These are phyloP conservation scores for Zele albiditarsus DNA, from an alignment of 2,888 invertebrate genomes.

Conservation along the genomic window DNA sequence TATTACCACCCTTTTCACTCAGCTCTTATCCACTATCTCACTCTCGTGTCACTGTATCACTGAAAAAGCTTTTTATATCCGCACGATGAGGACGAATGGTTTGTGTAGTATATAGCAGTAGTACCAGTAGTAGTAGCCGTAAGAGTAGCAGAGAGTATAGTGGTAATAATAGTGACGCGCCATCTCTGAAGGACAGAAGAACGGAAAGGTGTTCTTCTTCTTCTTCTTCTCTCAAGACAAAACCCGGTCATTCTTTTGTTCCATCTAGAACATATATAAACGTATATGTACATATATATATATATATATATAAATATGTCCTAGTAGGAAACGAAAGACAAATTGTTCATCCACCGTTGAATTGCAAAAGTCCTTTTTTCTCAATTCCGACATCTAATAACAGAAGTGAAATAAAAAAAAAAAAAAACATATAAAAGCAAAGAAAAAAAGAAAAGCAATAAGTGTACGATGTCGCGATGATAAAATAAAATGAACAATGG, in stretches of 20 bases:
- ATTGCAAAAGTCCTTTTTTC: constrained; percentile 29
- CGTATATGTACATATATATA: constrained; percentile 20
- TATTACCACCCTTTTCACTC: constrained; percentile 36
- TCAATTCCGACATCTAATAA: neutral
- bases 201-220: neutral
- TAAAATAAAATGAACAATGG: constrained; percentile 1
- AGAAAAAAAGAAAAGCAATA: neutral
- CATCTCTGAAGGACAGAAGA: neutral
- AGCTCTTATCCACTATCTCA: constrained; percentile 30
- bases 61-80: constrained; percentile 8
- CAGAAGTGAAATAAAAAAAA: neutral
- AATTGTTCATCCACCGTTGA: constrained; percentile 48
- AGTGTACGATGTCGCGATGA: neutral
- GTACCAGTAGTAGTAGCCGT: neutral
- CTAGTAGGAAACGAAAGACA: constrained; percentile 32
- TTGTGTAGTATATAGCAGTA: constrained; percentile 11
- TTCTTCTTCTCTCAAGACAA: constrained; percentile 35
- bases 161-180: neutral
- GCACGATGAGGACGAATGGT: constrained; percentile 16
- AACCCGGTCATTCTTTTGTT: constrained; percentile 40
- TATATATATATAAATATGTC: neutral
- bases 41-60: constrained; percentile 14
- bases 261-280: constrained; percentile 2
- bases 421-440: neutral
- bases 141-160: neutral